These are phyloP conservation scores for Corythaeola cristata DNA, from an alignment of 2,113 vertebrate species.

Conservation along the genomic window DNA sequence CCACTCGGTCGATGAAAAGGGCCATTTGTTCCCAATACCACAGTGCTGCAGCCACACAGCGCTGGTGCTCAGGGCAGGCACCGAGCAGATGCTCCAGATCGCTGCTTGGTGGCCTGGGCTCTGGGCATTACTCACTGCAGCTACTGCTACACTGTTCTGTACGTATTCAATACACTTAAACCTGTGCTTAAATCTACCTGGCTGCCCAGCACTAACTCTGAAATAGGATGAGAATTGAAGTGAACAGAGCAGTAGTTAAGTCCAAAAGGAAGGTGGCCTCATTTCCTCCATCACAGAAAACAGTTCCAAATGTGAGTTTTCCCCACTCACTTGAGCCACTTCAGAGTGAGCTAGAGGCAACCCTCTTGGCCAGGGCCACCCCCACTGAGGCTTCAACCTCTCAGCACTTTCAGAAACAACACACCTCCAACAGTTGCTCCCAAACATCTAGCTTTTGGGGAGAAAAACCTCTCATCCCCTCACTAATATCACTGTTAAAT, in stretches of 20 bases:
- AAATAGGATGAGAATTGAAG: neutral
- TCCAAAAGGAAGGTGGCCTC: neutral
- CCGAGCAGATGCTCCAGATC: neutral
- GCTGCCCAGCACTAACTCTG: neutral
- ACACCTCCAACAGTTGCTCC: neutral
- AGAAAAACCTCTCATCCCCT: neutral
- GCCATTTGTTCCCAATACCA: neutral
- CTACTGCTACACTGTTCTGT: neutral
- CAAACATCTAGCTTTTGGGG: neutral
- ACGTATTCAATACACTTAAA: neutral
- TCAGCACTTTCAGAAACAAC: neutral
- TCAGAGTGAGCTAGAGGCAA: neutral
- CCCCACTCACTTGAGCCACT: neutral
- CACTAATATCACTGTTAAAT: rapidly evolving
- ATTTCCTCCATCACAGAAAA: neutral
- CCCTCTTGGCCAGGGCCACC: neutral
- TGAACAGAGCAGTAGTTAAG: neutral
- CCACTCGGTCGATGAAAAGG: neutral
- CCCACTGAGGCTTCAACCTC: neutral
- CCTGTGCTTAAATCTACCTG: rapidly evolving
- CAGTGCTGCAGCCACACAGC: neutral
- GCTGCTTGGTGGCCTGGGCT: neutral
- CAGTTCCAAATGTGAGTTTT: neutral
- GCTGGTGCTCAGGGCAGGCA: neutral
- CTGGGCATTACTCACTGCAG: neutral